These are phyloP conservation scores for Luperina nickerlii DNA, from an alignment of 2,888 invertebrate species.

Conservation along the genomic window DNA sequence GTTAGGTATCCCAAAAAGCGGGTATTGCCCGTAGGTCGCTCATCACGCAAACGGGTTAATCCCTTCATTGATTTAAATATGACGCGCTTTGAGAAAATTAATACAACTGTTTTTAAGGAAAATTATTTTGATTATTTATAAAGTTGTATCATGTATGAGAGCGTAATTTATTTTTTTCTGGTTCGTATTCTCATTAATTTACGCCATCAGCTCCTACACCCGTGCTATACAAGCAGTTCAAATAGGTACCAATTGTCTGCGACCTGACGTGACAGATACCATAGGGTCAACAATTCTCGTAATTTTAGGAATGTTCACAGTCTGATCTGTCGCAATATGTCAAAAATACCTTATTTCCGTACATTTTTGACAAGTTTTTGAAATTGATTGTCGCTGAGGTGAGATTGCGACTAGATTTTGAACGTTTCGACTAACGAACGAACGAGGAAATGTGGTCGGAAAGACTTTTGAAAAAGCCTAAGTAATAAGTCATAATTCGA, in stretches of 20 bases:
- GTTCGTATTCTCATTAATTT: not conserved
- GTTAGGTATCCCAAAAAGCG: conserved; percentile 10
- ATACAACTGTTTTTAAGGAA: conserved; percentile 16
- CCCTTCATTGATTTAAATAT: conserved; percentile 10
- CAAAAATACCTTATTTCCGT: not conserved
- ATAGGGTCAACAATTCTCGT: not conserved
- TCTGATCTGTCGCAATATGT: not conserved
- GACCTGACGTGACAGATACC: not conserved
- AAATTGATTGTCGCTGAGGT: not conserved
- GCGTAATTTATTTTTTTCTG: not conserved
- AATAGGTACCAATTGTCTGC: not conserved
- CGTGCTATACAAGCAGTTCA: not conserved
- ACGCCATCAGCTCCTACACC: not conserved
- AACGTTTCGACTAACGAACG: too few species aligned
- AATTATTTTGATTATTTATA: conserved; percentile 17
- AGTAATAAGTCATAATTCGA: too few species aligned
- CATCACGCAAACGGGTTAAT: conserved; percentile 24
- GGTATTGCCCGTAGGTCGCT: conserved; percentile 5
- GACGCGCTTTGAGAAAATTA: conserved; percentile 2
- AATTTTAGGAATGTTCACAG: not conserved
- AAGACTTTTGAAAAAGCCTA: too few species aligned
- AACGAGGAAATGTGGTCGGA: too few species aligned
- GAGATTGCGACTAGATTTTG: not conserved
- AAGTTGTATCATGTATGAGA: not conserved
- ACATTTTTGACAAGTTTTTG: not conserved